phyloP scores from a whole-genome alignment of 2,113 vertebrate genomes.

The Boulengeromyrus knoepffleri region DNA sequence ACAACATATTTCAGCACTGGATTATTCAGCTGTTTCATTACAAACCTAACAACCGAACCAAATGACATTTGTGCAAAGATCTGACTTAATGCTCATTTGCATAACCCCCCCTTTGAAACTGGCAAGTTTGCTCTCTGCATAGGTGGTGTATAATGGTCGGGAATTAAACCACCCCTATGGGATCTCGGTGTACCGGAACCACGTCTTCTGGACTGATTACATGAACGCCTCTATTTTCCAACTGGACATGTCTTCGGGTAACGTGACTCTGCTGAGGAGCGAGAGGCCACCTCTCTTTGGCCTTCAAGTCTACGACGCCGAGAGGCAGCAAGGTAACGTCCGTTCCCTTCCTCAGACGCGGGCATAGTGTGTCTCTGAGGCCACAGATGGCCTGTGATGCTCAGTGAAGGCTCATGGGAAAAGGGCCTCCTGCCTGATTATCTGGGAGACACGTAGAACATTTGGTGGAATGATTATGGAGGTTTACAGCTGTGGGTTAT shows the following conservation, averaged over 20 bases:
- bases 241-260: conserved; percentile 61
- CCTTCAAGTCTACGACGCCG: conserved; percentile 77
- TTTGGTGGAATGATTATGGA: background rate
- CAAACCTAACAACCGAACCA: background rate
- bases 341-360: background rate
- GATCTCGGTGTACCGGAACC: conserved; percentile 67
- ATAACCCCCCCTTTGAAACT: background rate
- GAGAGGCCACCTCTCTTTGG: conserved; percentile 78
- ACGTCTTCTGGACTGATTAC: conserved; percentile 80
- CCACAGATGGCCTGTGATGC: background rate
- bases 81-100: background rate
- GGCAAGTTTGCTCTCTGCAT: conserved; percentile 31
- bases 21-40: background rate
- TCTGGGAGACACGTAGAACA: background rate
- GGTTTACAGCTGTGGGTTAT: background rate
- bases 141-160: conserved; percentile 76
- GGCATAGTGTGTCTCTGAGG: background rate
- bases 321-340: conserved; percentile 74
- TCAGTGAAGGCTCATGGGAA: background rate
- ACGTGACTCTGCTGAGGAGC: conserved; percentile 65
- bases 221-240: conserved; percentile 83
- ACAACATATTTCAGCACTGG: background rate
- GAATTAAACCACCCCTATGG: conserved; percentile 81
- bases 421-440: background rate
- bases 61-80: conserved; percentile 7